Base-by-base conservation (phyloP, 2,888 invertebrate species). In the Pyrrhia umbra region DNA sequence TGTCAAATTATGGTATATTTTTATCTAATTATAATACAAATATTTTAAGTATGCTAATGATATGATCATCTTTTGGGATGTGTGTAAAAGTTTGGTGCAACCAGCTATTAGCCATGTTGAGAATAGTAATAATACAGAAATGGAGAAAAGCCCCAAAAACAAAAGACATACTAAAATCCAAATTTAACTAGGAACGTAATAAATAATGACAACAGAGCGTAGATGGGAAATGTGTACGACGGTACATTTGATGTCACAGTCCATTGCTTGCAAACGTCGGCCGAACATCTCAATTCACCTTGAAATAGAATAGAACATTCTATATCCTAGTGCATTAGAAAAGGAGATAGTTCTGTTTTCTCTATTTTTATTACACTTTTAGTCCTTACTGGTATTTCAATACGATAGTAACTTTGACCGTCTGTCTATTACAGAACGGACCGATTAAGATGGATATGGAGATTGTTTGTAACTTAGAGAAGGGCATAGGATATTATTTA, bases 241-340 rank as follows among this genome's bases (percentile, higher is more conserved):
- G 69, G 58, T 46, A 72, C 76, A 68, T 75, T 71, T 62, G 59
- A 55, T 34, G 67, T 56, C 61, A 77, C 83, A 77, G 74, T 46
- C 75, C 76, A 82, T 80, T 82, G 68, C 71, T 66, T 59, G 15
- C 75, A 62, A 84, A 77, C 74, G 75, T 58, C 61, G 52, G 62
- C 47, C 30, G 56, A 72, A 80, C 77, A 67, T 81, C 77, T 84
- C 83, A 81, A 83, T 85, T 79, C 68, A 45, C 68, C 69, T 75
- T 69, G 72, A 62, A 42, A 68, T 20, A 21, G 40, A 49, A 21
- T 37, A 57, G 43, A 39, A 51, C 43, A 20, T 51, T 49, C 46
- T 40, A 65, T 42, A 63, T 71, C 52, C 47, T 42, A 52, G 15
- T 18, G 6, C 8, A 40, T 42, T 45, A 25, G 10, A 23, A 66